Evolutionary conservation across 2,113 vertebrate genomes (phyloP).

Genomic region (Lepidothrix coronata): DNA sequence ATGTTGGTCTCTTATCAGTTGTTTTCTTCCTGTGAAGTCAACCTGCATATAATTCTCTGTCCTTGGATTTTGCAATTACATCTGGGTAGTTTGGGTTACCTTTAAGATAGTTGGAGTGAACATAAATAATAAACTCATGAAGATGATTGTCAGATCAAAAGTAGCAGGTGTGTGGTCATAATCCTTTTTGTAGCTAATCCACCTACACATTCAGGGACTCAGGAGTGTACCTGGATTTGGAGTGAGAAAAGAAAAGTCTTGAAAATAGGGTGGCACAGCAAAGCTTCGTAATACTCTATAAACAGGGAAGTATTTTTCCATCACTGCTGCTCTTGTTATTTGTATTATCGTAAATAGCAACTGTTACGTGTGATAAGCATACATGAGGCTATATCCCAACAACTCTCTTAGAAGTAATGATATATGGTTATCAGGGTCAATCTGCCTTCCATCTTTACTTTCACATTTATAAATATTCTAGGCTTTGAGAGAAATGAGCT

Average conservation of each 20-base stretch:
- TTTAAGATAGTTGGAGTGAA: neutral
- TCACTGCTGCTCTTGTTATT: neutral
- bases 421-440: neutral
- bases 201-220: neutral
- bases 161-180: neutral
- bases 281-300: neutral
- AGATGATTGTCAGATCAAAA: neutral
- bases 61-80: conserved; percentile 22
- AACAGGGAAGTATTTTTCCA: neutral
- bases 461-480: neutral
- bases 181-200: neutral
- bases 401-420: neutral
- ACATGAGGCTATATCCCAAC: neutral
- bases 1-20: conserved; percentile 4
- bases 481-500: neutral
- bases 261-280: neutral
- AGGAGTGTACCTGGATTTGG: neutral
- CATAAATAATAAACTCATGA: neutral
- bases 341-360: neutral
- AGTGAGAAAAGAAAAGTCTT: neutral
- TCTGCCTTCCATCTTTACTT: neutral
- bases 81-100: neutral
- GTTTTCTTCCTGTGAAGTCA: conserved; percentile 24
- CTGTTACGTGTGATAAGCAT: neutral
- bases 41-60: neutral